Percentiles rank a stretch among this genome's conserved stretches.
These are phyloP conservation scores for Philaethria dido DNA, from an alignment of 2,888 invertebrate genomes.

Conservation along the genomic window DNA sequence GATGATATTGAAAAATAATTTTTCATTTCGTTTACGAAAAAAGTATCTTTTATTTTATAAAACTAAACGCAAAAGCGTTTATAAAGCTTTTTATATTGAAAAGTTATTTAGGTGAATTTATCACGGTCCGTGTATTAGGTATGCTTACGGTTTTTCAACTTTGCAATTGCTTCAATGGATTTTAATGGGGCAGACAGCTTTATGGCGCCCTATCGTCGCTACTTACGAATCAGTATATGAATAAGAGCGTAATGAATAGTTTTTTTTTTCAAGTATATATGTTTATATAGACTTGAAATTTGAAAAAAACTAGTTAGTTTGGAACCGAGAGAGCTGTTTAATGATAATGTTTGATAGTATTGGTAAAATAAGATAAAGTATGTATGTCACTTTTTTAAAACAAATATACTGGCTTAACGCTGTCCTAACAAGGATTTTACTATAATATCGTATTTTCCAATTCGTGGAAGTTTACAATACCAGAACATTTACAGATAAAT, in stretches of 20 bases:
- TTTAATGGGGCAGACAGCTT: slow-evolving; percentile 67
- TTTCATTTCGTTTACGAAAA: slow-evolving; percentile 12
- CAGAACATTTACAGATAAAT: slow-evolving; percentile 29
- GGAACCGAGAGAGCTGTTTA: background rate
- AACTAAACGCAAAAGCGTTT: background rate
- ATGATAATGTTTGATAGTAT: too few relatives aligned
- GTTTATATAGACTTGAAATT: too few relatives aligned
- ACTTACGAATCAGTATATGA: slow-evolving; percentile 2
- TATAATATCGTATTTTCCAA: slow-evolving; percentile 1
- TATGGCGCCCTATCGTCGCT: slow-evolving; percentile 41
- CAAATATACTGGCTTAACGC: background rate
- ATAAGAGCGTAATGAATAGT: slow-evolving; percentile 15
- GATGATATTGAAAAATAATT: slow-evolving; percentile 14
- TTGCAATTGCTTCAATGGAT: slow-evolving; percentile 68
- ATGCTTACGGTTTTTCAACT: slow-evolving; percentile 59
- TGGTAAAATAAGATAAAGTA: background rate
- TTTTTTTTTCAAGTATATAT: background rate
- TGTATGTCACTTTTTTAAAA: background rate
- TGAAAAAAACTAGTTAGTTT: background rate
- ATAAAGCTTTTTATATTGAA: slow-evolving; percentile 3
- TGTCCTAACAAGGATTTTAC: background rate
- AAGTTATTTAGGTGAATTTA: slow-evolving; percentile 12
- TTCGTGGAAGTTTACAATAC: slow-evolving; percentile 32
- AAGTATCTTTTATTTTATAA: background rate
- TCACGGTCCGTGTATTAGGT: slow-evolving; percentile 18